Base-by-base conservation (phyloP, 1,140 invertebrate genomes). In the Brachionus angularis region DNA sequence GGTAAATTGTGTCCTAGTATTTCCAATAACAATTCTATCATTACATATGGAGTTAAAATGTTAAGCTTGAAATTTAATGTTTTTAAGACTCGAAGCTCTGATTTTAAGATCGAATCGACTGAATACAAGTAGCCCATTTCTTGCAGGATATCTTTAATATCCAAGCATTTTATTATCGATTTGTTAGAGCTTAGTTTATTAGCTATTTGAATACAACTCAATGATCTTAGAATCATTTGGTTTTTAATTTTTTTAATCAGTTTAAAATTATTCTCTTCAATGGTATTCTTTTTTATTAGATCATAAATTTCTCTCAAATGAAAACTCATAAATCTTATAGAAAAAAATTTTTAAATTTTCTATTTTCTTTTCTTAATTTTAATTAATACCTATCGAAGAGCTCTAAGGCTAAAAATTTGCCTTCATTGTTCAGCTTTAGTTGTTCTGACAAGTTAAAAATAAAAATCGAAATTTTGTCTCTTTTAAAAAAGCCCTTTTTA, bases 351-450 rank as follows among this genome's bases (percentile, higher is more conserved):
- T n/a, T 27, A 16, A 52, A 21, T 5, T 10, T 10, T 21, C 23
- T 31, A 31, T 12, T 14, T 36, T 2, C 10, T 8, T 34, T 2
- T 2, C 2, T 10, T 27, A 14, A 27, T 8, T 47, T 33, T 29
- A 31, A 1, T 12, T 12, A 21, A 34, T 12, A 67, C 62, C 21
- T 67, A 14, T 67, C 62, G 14, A 67, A 67, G 3, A 67, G 12
- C 29, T 67, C 62, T 10, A 67, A 47, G 2, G 62, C 62, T 27
- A 67, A n/a, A 47, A 67, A 67, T 36, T 47, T 67, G 46, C 39
- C 39, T 50, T 67, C 62, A 16, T 16, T 10, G 25, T 67, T 46
- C 27, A 67, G n/a, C 2, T 34, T 25, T 10, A 47, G 29, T 18
- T 16, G 18, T 47, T 67, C 62, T 14, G 39, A 47, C 31, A 47